Conservation (phyloP, 2,113 vertebrate species). For the Charadrius vociferus region DNA sequence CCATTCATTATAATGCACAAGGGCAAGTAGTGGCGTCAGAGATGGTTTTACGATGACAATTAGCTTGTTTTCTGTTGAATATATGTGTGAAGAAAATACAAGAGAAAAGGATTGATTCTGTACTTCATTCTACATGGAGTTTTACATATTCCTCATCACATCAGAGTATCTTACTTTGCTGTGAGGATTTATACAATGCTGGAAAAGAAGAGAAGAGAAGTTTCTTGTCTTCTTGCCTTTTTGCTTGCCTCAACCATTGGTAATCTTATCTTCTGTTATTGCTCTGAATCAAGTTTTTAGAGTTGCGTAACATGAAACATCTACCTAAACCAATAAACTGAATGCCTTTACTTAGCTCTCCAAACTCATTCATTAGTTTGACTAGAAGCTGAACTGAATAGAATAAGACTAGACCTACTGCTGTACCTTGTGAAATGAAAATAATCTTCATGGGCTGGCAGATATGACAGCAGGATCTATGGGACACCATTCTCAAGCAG, state of each 20-base stretch:
- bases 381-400: neutral
- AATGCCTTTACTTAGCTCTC: neutral
- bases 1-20: neutral
- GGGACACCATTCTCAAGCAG: neutral
- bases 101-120: neutral
- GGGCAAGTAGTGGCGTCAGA: neutral
- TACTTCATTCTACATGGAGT: neutral
- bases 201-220: neutral
- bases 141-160: neutral
- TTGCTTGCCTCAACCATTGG: neutral
- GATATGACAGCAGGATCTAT: neutral
- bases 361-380: neutral
- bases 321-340: neutral
- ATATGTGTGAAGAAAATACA: neutral
- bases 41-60: neutral
- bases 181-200: neutral
- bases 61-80: neutral
- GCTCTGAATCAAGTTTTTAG: neutral
- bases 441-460: neutral
- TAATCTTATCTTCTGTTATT: neutral
- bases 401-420: neutral
- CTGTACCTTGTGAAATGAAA: neutral
- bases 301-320: neutral
- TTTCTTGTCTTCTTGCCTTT: neutral
- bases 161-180: neutral